phyloP scores from a whole-genome alignment of 2,888 invertebrate species.

The Biston stratarius region DNA sequence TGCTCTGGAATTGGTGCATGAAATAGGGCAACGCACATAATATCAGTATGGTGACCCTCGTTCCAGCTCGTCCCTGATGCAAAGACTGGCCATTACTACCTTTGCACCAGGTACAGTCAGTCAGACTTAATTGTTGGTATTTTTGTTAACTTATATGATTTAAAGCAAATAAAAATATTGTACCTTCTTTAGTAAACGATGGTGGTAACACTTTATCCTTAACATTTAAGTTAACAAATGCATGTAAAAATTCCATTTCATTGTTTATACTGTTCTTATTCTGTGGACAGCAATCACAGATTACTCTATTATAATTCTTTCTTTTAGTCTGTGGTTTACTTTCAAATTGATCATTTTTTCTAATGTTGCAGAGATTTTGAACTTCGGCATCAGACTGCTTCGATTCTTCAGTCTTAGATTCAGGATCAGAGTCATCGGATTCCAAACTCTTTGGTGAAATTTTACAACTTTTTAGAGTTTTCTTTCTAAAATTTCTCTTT shows the following conservation, averaged over 20 bases:
- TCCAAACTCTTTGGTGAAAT: constrained; percentile 28
- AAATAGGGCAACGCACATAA: too few relatives aligned
- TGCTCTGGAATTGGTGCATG: too few relatives aligned
- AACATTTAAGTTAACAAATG: constrained; percentile 75
- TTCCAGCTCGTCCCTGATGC: too few relatives aligned
- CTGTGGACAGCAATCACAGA: constrained; percentile 61
- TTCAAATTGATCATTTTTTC: constrained; percentile 27
- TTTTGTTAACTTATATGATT: too few relatives aligned
- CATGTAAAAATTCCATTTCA: constrained; percentile 72
- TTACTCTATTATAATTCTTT: constrained; percentile 34
- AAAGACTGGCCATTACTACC: too few relatives aligned
- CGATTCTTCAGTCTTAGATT: constrained; percentile 5
- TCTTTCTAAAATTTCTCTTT: constrained; percentile 32
- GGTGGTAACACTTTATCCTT: constrained; percentile 73
- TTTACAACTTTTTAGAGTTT: constrained; percentile 27
- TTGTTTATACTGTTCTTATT: constrained; percentile 45
- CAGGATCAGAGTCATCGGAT: constrained; percentile 25
- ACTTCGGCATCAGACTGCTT: not conserved
- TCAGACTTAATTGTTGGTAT: too few relatives aligned
- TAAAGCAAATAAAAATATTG: too few relatives aligned
- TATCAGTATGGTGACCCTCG: too few relatives aligned
- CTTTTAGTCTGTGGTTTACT: constrained; percentile 27
- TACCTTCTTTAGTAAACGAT: constrained; percentile 78
- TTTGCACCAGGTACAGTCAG: too few relatives aligned
- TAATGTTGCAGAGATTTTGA: not conserved